A percentile compares a stretch with the other conserved stretches of the same genome.
Conservation (phyloP, 2,797 vertebrate genomes). For the Acridotheres tristis region DNA sequence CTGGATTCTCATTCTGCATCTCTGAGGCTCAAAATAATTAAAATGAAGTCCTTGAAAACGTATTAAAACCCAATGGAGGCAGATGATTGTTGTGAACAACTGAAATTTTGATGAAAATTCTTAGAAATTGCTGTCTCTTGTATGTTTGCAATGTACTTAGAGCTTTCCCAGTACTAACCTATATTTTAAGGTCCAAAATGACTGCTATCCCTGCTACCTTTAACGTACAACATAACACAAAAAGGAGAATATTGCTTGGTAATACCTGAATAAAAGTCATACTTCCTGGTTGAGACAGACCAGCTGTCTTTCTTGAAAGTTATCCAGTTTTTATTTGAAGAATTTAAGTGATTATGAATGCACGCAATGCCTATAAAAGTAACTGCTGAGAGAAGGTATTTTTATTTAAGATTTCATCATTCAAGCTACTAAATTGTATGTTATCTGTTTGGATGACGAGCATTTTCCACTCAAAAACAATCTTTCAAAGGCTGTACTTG, state of each 20-base stretch:
- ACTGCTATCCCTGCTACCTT: background rate
- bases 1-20: background rate
- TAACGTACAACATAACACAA: background rate
- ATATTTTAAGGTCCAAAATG: background rate
- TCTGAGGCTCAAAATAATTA: background rate
- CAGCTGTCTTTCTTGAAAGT: background rate
- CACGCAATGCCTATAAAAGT: background rate
- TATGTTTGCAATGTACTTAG: background rate
- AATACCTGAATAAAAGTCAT: background rate
- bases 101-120: background rate
- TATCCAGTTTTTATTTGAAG: background rate
- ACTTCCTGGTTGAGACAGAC: background rate
- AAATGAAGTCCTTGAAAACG: background rate
- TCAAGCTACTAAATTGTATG: background rate
- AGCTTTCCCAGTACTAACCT: background rate
- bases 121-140: background rate
- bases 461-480: background rate
- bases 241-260: background rate
- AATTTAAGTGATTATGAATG: background rate
- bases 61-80: background rate
- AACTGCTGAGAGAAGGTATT: background rate
- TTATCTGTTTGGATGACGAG: background rate
- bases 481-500: background rate
- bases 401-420: background rate
- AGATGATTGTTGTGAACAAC: background rate